Conservation (phyloP, 2,888 invertebrate genomes). For the Melipona bicolor region DNA sequence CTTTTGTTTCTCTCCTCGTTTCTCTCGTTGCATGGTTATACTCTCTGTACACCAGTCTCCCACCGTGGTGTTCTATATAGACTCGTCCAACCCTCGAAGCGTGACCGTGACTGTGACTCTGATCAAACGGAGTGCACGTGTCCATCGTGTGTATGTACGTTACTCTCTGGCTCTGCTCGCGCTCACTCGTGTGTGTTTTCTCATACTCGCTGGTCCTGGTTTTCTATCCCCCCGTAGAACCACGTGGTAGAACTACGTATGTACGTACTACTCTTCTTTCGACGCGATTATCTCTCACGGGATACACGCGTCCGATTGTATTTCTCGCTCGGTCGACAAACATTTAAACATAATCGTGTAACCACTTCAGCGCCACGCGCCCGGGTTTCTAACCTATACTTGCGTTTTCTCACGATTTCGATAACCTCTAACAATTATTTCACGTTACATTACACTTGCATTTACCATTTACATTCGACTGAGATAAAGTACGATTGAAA, state of each 20-base stretch:
- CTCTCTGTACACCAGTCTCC: constrained; percentile 60
- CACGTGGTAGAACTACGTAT: constrained; percentile 42
- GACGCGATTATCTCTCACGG: constrained; percentile 34
- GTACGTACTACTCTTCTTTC: constrained; percentile 33
- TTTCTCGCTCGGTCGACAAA: constrained; percentile 63
- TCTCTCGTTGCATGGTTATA: constrained; percentile 19
- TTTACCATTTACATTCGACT: background rate
- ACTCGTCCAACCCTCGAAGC: constrained; percentile 77
- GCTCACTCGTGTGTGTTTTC: background rate
- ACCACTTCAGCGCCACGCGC: background rate
- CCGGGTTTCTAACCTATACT: background rate
- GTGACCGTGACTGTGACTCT: constrained; percentile 83
- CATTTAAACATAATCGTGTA: constrained; percentile 48
- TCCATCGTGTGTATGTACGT: constrained; percentile 51
- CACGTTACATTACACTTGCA: background rate
- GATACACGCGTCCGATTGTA: constrained; percentile 7
- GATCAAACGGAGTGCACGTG: constrained; percentile 65
- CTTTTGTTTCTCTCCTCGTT: constrained; percentile 51
- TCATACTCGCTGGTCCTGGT: constrained; percentile 6
- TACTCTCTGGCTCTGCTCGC: background rate
- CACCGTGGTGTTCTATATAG: constrained; percentile 59
- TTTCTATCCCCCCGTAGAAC: constrained; percentile 10
- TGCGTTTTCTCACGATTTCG: background rate
- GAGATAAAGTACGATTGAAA: background rate
- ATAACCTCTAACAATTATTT: background rate